These are phyloP conservation scores for Bubo bubo DNA, from an alignment of 2,113 vertebrate genomes.

Conservation along the genomic window DNA sequence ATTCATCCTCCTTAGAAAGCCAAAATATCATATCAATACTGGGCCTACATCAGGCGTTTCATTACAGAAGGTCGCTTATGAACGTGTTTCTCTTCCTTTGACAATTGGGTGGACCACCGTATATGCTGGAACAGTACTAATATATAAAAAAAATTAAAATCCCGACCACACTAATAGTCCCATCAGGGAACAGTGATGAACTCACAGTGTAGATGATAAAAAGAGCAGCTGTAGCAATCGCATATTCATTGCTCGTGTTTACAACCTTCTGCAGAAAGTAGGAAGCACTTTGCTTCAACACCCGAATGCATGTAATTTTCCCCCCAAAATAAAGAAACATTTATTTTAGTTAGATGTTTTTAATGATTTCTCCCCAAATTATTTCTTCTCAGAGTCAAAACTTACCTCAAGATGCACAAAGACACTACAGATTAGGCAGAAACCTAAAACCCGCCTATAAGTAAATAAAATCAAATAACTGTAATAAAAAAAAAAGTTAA, in stretches of 20 bases:
- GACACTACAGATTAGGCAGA: neutral
- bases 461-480: slow-evolving; percentile 69
- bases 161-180: neutral
- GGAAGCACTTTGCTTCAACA: slow-evolving; percentile 16
- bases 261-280: slow-evolving; percentile 24
- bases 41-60: neutral
- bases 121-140: neutral
- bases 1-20: neutral
- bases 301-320: neutral
- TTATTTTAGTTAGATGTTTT: neutral
- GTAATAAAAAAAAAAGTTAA: slow-evolving; percentile 61
- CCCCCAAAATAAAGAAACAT: neutral
- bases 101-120: neutral
- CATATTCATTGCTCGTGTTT: slow-evolving; percentile 48
- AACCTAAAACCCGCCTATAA: neutral
- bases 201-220: slow-evolving; percentile 36
- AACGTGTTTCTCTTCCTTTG: neutral
- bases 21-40: fast-evolving
- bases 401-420: neutral
- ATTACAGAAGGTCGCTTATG: neutral
- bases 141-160: neutral
- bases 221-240: slow-evolving; percentile 61
- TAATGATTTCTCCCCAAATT: neutral
- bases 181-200: slow-evolving; percentile 30
- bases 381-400: neutral